These are phyloP conservation scores for Heliconius nattereri DNA, from an alignment of 1,140 invertebrate genomes.

Conservation along the genomic window DNA sequence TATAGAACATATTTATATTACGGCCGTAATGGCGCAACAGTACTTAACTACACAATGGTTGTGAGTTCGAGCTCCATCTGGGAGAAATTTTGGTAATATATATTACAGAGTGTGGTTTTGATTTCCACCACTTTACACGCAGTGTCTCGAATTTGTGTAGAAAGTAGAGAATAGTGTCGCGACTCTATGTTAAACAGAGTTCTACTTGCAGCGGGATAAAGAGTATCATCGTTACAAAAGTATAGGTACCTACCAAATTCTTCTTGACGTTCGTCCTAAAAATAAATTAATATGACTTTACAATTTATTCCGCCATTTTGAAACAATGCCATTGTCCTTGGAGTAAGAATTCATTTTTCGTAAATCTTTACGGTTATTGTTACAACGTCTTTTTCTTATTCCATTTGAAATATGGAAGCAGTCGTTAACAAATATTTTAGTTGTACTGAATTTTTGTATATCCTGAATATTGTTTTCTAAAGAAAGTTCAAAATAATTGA, in stretches of 20 bases:
- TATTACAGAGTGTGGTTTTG: not conserved
- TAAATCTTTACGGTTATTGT: slow-evolving; percentile 17
- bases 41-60: not conserved
- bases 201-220: too few relatives aligned
- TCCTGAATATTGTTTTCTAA: not conserved
- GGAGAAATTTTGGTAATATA: not conserved
- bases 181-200: too few relatives aligned
- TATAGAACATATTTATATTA: not conserved
- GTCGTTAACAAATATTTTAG: not conserved
- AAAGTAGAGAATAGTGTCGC: too few relatives aligned
- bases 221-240: too few relatives aligned
- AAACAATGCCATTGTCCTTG: slow-evolving; percentile 19
- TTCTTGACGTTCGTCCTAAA: not conserved
- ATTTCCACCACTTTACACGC: too few relatives aligned
- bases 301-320: not conserved
- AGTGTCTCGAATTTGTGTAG: too few relatives aligned
- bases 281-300: slow-evolving; percentile 9
- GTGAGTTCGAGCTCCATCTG: not conserved
- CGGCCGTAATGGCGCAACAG: not conserved
- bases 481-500: not conserved
- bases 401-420: not conserved
- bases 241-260: not conserved
- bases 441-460: not conserved
- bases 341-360: slow-evolving; percentile 18
- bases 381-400: slow-evolving; percentile 3